These are phyloP conservation scores for Pipistrellus kuhlii DNA, from an alignment of 2,797 vertebrate species.

Conservation along the genomic window DNA sequence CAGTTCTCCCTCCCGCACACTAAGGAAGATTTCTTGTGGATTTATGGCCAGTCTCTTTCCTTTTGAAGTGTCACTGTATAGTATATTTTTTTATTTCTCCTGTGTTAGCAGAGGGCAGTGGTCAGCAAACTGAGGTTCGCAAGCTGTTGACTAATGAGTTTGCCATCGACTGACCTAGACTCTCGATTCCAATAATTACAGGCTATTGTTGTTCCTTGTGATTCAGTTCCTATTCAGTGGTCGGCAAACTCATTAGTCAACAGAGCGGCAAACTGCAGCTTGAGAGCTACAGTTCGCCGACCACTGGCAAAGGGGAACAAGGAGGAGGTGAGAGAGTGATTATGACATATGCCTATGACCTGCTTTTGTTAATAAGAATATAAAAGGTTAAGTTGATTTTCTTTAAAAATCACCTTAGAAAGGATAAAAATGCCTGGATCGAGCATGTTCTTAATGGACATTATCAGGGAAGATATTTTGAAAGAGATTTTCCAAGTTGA, in stretches of 20 bases:
- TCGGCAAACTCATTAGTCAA: too few relatives aligned
- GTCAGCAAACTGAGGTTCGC: too few relatives aligned
- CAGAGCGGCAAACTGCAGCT: too few relatives aligned
- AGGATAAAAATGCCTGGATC: not conserved
- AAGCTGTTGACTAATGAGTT: too few relatives aligned
- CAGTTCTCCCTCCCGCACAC: not conserved
- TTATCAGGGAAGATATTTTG: not conserved
- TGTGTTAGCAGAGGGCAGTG: too few relatives aligned
- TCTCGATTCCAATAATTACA: too few relatives aligned
- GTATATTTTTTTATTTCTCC: not conserved
- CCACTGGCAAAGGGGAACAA: not conserved
- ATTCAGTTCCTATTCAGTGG: too few relatives aligned
- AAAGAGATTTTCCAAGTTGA: not conserved
- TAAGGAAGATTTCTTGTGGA: not conserved
- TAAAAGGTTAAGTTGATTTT: not conserved
- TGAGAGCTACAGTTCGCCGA: too few relatives aligned
- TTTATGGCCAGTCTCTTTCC: not conserved
- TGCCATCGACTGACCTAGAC: too few relatives aligned
- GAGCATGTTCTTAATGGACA: not conserved
- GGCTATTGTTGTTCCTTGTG: too few relatives aligned
- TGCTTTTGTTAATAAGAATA: constrained; percentile 48
- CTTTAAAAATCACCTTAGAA: not conserved
- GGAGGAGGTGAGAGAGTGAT: not conserved
- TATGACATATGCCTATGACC: not conserved
- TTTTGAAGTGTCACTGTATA: not conserved